Conservation (phyloP, 2,113 vertebrate species). For the Prietella phreatophila region DNA sequence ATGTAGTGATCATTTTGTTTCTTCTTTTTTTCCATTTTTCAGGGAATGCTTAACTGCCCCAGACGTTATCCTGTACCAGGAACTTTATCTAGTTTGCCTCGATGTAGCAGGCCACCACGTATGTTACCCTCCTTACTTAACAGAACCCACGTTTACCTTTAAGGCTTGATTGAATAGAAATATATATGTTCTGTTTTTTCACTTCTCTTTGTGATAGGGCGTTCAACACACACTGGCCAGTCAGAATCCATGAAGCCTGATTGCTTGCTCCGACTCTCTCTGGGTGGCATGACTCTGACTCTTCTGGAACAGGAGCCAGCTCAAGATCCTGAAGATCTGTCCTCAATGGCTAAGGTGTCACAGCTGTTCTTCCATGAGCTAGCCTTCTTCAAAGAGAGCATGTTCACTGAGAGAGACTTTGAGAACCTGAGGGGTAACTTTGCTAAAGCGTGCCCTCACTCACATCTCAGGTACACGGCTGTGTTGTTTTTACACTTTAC, state of each 20-base stretch:
- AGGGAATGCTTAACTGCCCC: constrained; percentile 72
- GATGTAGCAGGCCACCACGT: constrained; percentile 68
- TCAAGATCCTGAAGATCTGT: constrained; percentile 38
- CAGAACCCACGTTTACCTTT: background rate
- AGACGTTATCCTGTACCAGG: constrained; percentile 74
- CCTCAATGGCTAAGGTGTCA: constrained; percentile 69
- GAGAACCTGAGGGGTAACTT: constrained; percentile 75
- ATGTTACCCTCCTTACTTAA: constrained; percentile 34
- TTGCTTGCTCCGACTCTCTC: constrained; percentile 76
- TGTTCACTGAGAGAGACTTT: constrained; percentile 84
- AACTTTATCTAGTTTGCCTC: constrained; percentile 70
- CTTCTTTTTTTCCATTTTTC: constrained; percentile 3
- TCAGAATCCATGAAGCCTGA: constrained; percentile 79
- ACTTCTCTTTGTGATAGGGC: constrained; percentile 63
- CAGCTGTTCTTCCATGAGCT: constrained; percentile 80
- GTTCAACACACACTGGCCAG: constrained; percentile 63
- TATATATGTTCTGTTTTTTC: background rate
- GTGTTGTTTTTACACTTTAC: background rate
- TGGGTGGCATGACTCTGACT: constrained; percentile 83
- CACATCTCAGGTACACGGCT: constrained; percentile 80
- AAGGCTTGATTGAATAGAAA: background rate
- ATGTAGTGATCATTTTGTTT: background rate
- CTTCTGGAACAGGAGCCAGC: constrained; percentile 75
- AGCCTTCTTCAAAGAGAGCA: constrained; percentile 77
- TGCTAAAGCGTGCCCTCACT: constrained; percentile 80